phyloP scores from a whole-genome alignment of 2,888 invertebrate species.

The Apotomis turbidana region DNA sequence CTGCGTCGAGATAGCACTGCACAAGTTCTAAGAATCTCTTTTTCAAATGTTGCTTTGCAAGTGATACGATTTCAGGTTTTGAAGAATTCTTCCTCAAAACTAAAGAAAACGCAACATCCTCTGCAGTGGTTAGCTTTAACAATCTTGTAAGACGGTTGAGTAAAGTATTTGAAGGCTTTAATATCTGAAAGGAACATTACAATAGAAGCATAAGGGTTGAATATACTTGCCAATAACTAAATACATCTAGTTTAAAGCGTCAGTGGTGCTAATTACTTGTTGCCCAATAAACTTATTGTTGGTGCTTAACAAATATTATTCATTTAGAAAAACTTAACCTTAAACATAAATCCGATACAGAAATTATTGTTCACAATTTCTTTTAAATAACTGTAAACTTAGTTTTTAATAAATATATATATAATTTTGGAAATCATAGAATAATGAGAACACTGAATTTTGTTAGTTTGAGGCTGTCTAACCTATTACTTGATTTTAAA shows the following conservation, averaged over 20 bases:
- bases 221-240: conserved; percentile 24
- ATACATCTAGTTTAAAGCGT: conserved; percentile 22
- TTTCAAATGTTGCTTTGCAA: conserved; percentile 91
- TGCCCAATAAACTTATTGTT: conserved; percentile 30
- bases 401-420: too few species aligned
- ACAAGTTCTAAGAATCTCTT: conserved; percentile 93
- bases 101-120: conserved; percentile 96
- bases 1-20: conserved; percentile 93
- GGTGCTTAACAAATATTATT: not conserved
- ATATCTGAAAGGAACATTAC: conserved; percentile 83
- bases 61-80: conserved; percentile 88
- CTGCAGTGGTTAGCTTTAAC: conserved; percentile 92
- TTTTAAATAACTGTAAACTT: too few species aligned
- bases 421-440: too few species aligned
- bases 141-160: conserved; percentile 93
- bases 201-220: conserved; percentile 44
- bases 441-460: too few species aligned
- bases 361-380: too few species aligned
- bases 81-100: conserved; percentile 91
- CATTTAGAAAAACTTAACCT: not conserved
- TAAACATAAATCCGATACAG: too few species aligned
- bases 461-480: too few species aligned
- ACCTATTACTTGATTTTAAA: too few species aligned
- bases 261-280: conserved; percentile 26
- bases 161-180: conserved; percentile 91